Conservation (phyloP, 1,140 invertebrate species). For the Drosophila burlai region DNA sequence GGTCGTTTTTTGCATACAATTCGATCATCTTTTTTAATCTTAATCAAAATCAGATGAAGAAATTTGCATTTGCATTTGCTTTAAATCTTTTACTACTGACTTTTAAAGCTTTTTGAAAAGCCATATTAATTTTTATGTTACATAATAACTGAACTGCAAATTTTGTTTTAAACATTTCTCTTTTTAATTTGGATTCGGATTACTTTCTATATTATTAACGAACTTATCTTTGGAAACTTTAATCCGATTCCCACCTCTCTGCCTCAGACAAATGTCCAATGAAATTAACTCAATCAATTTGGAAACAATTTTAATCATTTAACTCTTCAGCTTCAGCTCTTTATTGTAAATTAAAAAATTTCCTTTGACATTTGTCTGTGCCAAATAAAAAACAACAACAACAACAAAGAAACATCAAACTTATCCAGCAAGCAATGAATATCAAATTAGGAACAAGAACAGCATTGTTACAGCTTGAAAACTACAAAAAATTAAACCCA, state of each 20-base stretch:
- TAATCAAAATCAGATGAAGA: slow-evolving; percentile 9
- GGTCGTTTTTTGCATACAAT: slow-evolving; percentile 30
- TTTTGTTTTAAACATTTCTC: slow-evolving; percentile 46
- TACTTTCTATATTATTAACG: slow-evolving; percentile 33
- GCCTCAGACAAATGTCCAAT: slow-evolving; percentile 27
- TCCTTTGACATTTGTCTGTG: slow-evolving; percentile 35
- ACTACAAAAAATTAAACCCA: slow-evolving; percentile 13
- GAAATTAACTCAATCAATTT: slow-evolving; percentile 15
- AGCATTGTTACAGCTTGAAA: slow-evolving; percentile 36
- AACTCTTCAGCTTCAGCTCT: neutral
- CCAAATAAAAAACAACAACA: slow-evolving; percentile 16
- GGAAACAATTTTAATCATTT: neutral
- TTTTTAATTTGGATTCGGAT: slow-evolving; percentile 43
- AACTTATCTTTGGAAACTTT: slow-evolving; percentile 7
- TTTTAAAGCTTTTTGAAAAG: slow-evolving; percentile 82
- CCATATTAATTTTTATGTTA: slow-evolving; percentile 69
- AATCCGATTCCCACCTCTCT: slow-evolving; percentile 5
- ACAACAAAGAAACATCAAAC: slow-evolving; percentile 28
- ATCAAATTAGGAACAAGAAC: slow-evolving; percentile 36
- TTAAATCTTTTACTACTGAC: slow-evolving; percentile 64
- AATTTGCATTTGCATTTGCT: slow-evolving; percentile 52
- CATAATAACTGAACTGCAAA: slow-evolving; percentile 26
- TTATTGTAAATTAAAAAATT: slow-evolving; percentile 1
- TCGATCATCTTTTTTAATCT: slow-evolving; percentile 15
- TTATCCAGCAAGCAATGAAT: slow-evolving; percentile 43